Evolutionary conservation across 1,140 invertebrate genomes (phyloP).

Genomic region (Sesamia nonagrioides): DNA sequence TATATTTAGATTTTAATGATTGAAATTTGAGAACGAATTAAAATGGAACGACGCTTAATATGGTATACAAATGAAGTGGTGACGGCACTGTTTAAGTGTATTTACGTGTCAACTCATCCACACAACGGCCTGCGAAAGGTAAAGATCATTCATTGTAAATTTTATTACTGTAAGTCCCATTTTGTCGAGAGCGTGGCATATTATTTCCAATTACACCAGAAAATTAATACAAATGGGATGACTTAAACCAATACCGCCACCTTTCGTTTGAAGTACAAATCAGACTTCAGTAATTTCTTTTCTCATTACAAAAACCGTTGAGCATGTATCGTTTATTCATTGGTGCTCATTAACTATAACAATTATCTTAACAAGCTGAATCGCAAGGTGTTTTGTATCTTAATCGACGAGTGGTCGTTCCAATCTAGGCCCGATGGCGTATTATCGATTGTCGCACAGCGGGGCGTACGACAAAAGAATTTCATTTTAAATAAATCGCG

Average conservation of each 20-base stretch:
- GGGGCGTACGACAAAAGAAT: constrained; percentile 80
- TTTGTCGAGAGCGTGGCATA: constrained; percentile 23
- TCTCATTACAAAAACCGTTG: constrained; percentile 1
- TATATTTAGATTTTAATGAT: constrained; percentile 4
- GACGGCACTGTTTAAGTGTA: constrained; percentile 61
- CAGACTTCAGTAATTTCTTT: neutral
- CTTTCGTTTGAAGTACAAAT: constrained; percentile 3
- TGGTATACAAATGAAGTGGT: constrained; percentile 58
- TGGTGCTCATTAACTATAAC: constrained; percentile 55
- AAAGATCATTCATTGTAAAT: constrained; percentile 54
- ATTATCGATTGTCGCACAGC: constrained; percentile 81
- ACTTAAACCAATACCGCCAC: neutral
- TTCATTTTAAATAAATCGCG: constrained; percentile 84
- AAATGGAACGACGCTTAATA: constrained; percentile 53
- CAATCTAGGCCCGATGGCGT: constrained; percentile 74
- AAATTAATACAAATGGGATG: constrained; percentile 20
- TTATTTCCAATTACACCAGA: constrained; percentile 12
- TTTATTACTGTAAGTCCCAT: constrained; percentile 43
- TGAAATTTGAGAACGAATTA: constrained; percentile 45
- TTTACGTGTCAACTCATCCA: constrained; percentile 62
- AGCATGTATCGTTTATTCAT: constrained; percentile 29
- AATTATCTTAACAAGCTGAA: constrained; percentile 60
- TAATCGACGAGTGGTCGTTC: constrained; percentile 72
- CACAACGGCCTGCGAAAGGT: constrained; percentile 50
- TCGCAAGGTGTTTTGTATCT: constrained; percentile 74